These are phyloP conservation scores for Sinocyclocheilus anshuiensis DNA, from an alignment of 2,113 vertebrate species.

Conservation along the genomic window DNA sequence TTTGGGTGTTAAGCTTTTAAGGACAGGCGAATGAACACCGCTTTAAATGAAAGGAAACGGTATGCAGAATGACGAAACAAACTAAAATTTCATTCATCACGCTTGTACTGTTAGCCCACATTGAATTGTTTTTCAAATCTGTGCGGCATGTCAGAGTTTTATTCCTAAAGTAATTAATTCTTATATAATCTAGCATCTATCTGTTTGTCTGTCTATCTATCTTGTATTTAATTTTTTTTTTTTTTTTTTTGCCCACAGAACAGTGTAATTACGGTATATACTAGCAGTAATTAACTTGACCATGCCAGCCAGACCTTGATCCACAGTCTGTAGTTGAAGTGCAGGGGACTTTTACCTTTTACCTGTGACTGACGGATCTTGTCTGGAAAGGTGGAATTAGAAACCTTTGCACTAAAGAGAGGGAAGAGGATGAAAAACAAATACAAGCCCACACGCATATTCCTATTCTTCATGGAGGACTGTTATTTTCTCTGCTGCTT, in stretches of 20 bases:
- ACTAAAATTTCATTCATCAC: too few species aligned
- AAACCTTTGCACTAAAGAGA: background rate
- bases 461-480: conserved; percentile 13
- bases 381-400: conserved; percentile 6
- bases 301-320: background rate
- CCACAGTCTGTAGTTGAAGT: conserved; percentile 3
- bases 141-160: too few species aligned
- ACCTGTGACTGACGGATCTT: conserved; percentile 9
- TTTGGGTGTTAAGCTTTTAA: too few species aligned
- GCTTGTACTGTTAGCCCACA: too few species aligned
- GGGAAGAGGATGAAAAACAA: background rate
- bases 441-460: background rate
- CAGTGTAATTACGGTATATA: background rate
- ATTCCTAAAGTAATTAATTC: too few species aligned
- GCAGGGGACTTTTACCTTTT: conserved; percentile 10
- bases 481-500: conserved; percentile 34
- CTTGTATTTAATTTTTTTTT: too few species aligned
- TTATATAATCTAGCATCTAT: too few species aligned
- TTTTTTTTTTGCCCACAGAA: background rate
- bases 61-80: too few species aligned
- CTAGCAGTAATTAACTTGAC: background rate
- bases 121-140: too few species aligned
- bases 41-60: too few species aligned
- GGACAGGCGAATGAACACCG: too few species aligned
- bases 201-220: too few species aligned